phyloP scores from a whole-genome alignment of 1,140 invertebrate genomes.

The Micrasema minimum region DNA sequence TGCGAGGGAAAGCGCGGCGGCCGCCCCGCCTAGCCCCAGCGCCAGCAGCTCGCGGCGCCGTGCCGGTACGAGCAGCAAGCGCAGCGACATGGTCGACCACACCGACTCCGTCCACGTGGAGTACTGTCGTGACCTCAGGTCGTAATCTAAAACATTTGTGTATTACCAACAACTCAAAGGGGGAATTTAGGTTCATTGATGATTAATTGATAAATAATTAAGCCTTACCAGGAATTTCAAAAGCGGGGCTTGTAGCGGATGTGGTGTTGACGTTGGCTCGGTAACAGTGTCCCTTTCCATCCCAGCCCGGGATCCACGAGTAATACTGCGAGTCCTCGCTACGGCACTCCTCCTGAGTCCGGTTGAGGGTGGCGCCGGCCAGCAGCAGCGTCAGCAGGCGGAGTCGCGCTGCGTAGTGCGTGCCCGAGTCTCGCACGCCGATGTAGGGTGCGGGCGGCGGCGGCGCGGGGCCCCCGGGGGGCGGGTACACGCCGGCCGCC shows the following conservation, averaged over 20 bases:
- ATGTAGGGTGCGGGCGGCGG: conserved; percentile 66
- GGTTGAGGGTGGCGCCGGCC: conserved; percentile 62
- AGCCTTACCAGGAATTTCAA: conserved; percentile 56
- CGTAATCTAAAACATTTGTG: conserved; percentile 73
- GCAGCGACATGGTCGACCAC: conserved; percentile 79
- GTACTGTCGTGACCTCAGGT: conserved; percentile 81
- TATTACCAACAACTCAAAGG: neutral
- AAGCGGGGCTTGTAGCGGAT: conserved; percentile 82
- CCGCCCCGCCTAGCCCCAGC: conserved; percentile 69
- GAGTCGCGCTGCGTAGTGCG: conserved; percentile 65
- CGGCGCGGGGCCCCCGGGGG: conserved; percentile 67
- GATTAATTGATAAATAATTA: neutral
- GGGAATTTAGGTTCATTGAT: neutral
- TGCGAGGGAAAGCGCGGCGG: conserved; percentile 32
- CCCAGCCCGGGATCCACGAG: conserved; percentile 70
- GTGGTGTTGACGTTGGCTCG: conserved; percentile 80
- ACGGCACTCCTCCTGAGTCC: conserved; percentile 54
- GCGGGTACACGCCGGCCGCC: conserved; percentile 58
- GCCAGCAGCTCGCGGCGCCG: conserved; percentile 74
- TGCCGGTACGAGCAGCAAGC: conserved; percentile 86
- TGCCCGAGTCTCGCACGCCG: conserved; percentile 64
- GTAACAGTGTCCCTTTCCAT: conserved; percentile 77
- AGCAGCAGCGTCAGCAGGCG: conserved; percentile 70
- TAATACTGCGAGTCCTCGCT: conserved; percentile 60
- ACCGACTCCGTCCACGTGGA: conserved; percentile 94